These are phyloP conservation scores for Prunella fulvescens DNA, from an alignment of 2,113 vertebrate genomes.

Conservation along the genomic window DNA sequence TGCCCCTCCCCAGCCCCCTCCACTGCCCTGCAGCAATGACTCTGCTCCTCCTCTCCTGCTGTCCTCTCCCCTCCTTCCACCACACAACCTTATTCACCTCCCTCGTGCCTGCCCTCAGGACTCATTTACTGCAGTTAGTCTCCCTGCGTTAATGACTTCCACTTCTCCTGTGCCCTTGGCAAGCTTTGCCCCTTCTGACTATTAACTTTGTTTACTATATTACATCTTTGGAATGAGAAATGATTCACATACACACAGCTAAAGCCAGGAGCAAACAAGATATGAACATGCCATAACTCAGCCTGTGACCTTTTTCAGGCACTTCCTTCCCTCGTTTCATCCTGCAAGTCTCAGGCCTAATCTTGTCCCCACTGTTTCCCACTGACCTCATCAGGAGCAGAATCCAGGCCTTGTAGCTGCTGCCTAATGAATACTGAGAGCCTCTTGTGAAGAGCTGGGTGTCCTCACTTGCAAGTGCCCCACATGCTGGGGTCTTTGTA, in stretches of 20 bases:
- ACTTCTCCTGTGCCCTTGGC: slow-evolving; percentile 10
- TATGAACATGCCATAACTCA: not conserved
- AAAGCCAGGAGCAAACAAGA: slow-evolving; percentile 24
- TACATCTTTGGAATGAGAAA: slow-evolving; percentile 18
- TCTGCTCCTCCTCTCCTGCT: not conserved
- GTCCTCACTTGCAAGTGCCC: not conserved
- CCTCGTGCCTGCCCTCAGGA: not conserved
- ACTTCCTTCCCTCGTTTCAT: not conserved
- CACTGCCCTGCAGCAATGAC: not conserved
- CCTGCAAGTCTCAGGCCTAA: not conserved
- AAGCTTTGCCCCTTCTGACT: slow-evolving; percentile 39
- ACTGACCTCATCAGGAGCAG: not conserved
- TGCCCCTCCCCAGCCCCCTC: not conserved
- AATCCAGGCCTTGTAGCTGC: not conserved
- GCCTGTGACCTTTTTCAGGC: not conserved
- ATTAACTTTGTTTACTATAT: slow-evolving; percentile 48
- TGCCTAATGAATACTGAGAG: not conserved
- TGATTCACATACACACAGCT: not conserved
- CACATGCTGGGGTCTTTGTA: not conserved
- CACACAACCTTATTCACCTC: not conserved
- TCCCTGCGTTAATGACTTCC: not conserved
- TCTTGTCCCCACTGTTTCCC: not conserved
- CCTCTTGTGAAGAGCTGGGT: not conserved
- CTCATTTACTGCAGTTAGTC: slow-evolving; percentile 16
- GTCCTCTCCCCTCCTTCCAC: not conserved